These are phyloP conservation scores for Phalacrocorax aristotelis DNA, from an alignment of 2,113 vertebrate species.

Conservation along the genomic window DNA sequence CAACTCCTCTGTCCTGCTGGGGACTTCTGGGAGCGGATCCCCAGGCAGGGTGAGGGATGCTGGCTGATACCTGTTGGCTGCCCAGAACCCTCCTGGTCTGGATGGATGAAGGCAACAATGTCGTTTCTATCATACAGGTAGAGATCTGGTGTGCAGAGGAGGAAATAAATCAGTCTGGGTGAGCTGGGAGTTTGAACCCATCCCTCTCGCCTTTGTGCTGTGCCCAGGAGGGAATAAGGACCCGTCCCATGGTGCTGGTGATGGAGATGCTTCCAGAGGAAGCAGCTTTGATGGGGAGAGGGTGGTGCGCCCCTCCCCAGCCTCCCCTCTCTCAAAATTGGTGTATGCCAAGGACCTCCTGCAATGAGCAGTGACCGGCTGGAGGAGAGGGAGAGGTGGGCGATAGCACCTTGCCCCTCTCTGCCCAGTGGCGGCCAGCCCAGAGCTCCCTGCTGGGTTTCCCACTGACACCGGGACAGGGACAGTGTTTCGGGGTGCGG, in stretches of 20 bases:
- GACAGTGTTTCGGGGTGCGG: not conserved
- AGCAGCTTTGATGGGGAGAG: not conserved
- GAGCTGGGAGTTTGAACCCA: not conserved
- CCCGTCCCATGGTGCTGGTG: rapidly evolving
- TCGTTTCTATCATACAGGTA: rapidly evolving
- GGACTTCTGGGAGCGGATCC: rapidly evolving
- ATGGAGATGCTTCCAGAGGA: not conserved
- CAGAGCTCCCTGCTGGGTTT: not conserved
- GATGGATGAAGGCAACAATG: not conserved
- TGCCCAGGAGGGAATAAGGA: not conserved
- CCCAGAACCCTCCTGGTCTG: not conserved
- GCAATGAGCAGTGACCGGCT: rapidly evolving
- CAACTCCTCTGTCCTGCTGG: rapidly evolving
- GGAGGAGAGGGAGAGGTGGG: not conserved
- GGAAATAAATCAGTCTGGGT: not conserved
- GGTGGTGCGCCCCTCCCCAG: not conserved
- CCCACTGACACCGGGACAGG: not conserved
- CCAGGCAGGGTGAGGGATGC: not conserved
- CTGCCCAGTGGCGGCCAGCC: not conserved
- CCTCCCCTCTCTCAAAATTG: not conserved
- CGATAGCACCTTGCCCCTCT: not conserved
- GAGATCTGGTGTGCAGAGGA: not conserved
- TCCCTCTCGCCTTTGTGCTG: not conserved
- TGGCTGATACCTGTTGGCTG: not conserved
- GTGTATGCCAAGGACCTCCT: not conserved